Conservation (phyloP, 2,888 invertebrate genomes). For the Drosophila subsilvestris region DNA sequence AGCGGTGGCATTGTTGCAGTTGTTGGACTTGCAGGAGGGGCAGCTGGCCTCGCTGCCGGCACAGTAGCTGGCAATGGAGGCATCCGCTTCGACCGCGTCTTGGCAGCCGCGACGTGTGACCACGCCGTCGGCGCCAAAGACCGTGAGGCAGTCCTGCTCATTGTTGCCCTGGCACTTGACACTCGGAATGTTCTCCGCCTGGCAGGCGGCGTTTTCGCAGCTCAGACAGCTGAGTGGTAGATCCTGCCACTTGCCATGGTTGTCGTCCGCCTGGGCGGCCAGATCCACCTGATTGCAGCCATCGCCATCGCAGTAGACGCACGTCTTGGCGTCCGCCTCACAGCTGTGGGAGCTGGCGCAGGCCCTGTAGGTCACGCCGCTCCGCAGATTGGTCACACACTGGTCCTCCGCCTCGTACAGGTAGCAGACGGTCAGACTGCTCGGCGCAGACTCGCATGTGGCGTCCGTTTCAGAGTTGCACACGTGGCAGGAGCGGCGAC, state of each 20-base stretch:
- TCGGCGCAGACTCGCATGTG: slow-evolving; percentile 66
- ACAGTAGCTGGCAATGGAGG: slow-evolving; percentile 56
- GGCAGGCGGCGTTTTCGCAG: slow-evolving; percentile 68
- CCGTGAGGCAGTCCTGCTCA: slow-evolving; percentile 80
- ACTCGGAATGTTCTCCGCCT: slow-evolving; percentile 5
- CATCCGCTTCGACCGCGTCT: slow-evolving; percentile 61
- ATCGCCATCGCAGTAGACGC: slow-evolving; percentile 64
- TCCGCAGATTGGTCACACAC: slow-evolving; percentile 73
- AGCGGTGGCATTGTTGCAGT: slow-evolving; percentile 75
- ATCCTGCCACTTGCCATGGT: slow-evolving; percentile 82
- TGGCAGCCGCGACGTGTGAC: slow-evolving; percentile 78
- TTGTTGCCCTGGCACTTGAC: slow-evolving; percentile 74
- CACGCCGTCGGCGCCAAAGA: slow-evolving; percentile 64
- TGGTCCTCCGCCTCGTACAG: slow-evolving; percentile 63
- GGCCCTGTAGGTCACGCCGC: slow-evolving; percentile 71
- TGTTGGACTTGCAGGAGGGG: slow-evolving; percentile 80
- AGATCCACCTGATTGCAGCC: slow-evolving; percentile 78
- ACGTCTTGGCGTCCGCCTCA: slow-evolving; percentile 63
- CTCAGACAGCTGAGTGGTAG: slow-evolving; percentile 76
- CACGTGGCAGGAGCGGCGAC: slow-evolving; percentile 74
- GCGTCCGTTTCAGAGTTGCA: slow-evolving; percentile 70
- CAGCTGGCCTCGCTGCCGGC: slow-evolving; percentile 61
- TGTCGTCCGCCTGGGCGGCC: slow-evolving; percentile 65
- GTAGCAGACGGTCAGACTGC: slow-evolving; percentile 67
- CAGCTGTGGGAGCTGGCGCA: slow-evolving; percentile 73